Evolutionary conservation across 2,888 invertebrate species (phyloP).

Genomic region (Microplitis manilae): DNA sequence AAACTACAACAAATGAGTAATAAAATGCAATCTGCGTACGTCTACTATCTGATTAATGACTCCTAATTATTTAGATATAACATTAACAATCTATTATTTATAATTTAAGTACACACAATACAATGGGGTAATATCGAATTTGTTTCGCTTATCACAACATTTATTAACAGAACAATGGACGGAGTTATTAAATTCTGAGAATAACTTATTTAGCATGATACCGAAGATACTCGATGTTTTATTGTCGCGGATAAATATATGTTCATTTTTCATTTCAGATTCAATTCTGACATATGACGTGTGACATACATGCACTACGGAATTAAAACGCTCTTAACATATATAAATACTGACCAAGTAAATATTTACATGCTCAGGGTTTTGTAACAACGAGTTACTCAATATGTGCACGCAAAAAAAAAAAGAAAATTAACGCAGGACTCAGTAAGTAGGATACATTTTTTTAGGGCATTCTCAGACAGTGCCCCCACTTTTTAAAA

Average conservation of each 20-base stretch:
- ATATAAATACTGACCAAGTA: too few relatives aligned
- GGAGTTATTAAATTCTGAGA: conserved; percentile 6
- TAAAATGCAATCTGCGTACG: not conserved
- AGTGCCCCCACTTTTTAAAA: too few relatives aligned
- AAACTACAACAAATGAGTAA: not conserved
- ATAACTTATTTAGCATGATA: not conserved
- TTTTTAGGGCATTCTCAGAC: too few relatives aligned
- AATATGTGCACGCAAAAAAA: too few relatives aligned
- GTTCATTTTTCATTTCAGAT: not conserved
- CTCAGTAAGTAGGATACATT: too few relatives aligned
- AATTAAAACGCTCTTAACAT: too few relatives aligned
- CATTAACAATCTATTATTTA: not conserved
- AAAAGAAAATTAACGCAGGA: too few relatives aligned
- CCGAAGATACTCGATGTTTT: not conserved
- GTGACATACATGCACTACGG: not conserved
- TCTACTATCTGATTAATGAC: conserved; percentile 4
- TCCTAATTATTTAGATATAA: not conserved
- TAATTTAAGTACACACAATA: not conserved
- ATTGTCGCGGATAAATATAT: not conserved
- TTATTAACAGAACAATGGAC: conserved; percentile 11
- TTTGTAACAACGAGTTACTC: too few relatives aligned
- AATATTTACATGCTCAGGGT: too few relatives aligned
- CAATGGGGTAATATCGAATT: not conserved
- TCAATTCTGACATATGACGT: not conserved
- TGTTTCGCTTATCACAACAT: conserved; percentile 1